Evolutionary conservation across 2,113 vertebrate genomes (phyloP), one percentile per base, ranked within the genome.

Genomic region (Stictonetta naevosa): DNA sequence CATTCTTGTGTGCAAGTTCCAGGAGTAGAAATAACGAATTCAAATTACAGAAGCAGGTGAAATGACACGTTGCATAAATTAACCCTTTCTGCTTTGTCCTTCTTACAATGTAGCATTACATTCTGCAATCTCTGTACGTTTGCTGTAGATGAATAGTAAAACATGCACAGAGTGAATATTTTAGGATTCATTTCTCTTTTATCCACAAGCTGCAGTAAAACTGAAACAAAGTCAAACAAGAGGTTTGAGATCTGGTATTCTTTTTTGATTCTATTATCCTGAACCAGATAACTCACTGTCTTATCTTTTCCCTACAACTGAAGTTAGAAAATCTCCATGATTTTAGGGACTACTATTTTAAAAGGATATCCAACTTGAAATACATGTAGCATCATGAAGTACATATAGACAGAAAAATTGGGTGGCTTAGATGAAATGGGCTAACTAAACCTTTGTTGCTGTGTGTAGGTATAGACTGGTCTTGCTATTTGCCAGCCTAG

Each of bases 1-100:
- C 28, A 20, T 87, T 87, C 44, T 79, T 73, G 31, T 91, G 75
- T 85, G 68, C 53, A 83, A 58, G 44, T 95, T 96, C 62, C 80
- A 72, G 79, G 66, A 92, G 50, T 62, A 48, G 63, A 86, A 91
- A 76, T 95, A 87, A 85, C 87, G 71, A 86, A 86, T 82, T 88
- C 60, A 90, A 91, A 95, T 95, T 94, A 86, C 92, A 86, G 75
- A 86, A 93, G 56, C 60, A 60, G 81, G 48, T 88, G 64, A 95
- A 93, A 93, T 67, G 55, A 52, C 73, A 92, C 12, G 13, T 38
- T 86, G 96, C 25, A 38, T 68, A 95, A 84, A 50, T 94, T 93
- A 95, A 95, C 93, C 31, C 56, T 46, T 96, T 90, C 86, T 86
- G 22, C 14, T 69, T 82, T 76, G 21, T 73, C 69, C 67, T 76